Evolutionary conservation across 2,797 vertebrate genomes (phyloP).

Genomic region (Parauchenoglanis ngamensis): DNA sequence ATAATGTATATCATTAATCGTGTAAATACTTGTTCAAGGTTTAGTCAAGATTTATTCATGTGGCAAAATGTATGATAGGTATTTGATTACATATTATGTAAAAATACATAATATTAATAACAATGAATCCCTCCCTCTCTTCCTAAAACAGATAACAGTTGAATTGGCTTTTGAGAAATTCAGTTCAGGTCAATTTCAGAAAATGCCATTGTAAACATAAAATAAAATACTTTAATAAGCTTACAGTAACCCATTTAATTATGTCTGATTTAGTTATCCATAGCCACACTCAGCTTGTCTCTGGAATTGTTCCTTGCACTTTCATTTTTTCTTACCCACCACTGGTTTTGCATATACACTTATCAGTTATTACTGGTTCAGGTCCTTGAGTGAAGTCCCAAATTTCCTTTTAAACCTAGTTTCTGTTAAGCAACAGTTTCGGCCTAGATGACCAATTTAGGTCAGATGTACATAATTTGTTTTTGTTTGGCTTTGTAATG

Average conservation of each 20-base stretch:
- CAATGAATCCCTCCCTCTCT: not conserved
- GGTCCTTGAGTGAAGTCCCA: conserved; percentile 37
- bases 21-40: not conserved
- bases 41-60: not conserved
- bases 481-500: conserved; percentile 19
- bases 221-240: not conserved
- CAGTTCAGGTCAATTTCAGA: not conserved
- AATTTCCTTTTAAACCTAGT: conserved; percentile 30
- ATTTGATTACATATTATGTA: not conserved
- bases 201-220: not conserved
- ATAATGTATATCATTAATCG: not conserved
- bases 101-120: not conserved
- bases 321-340: not conserved
- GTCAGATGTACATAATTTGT: not conserved
- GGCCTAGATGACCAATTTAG: not conserved
- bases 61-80: not conserved
- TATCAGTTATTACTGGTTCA: not conserved
- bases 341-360: conserved; percentile 41
- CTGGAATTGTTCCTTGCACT: not conserved
- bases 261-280: not conserved
- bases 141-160: not conserved
- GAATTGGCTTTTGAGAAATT: too few species aligned
- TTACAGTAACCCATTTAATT: not conserved
- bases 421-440: conserved; percentile 54
- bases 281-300: not conserved